A percentile compares a stretch with the other conserved stretches of the same genome.
These are phyloP conservation scores for Neodon shergylaensis DNA, from an alignment of 2,113 vertebrate species.

Conservation along the genomic window DNA sequence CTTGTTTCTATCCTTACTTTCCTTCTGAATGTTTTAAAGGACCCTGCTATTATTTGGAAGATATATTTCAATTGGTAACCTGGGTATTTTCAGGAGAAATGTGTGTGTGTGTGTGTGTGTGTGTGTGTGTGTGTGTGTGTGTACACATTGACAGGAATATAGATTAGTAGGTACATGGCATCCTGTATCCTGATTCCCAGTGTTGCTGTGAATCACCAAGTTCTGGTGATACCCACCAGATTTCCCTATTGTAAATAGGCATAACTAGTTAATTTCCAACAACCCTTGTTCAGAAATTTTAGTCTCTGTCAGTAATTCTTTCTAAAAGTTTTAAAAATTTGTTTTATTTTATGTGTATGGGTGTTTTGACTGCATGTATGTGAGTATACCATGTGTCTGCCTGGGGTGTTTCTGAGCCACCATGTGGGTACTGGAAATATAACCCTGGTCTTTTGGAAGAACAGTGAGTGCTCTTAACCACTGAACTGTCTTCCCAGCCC, in stretches of 20 bases:
- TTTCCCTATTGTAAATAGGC: background rate
- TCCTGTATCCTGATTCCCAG: background rate
- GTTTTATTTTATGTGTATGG: background rate
- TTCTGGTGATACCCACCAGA: too few species aligned
- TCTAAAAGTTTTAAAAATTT: background rate
- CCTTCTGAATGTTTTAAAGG: background rate
- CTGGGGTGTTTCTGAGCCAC: background rate
- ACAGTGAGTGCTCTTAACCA: background rate
- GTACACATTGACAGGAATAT: background rate
- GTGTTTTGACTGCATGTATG: background rate
- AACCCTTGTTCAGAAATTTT: background rate
- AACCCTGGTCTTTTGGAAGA: background rate
- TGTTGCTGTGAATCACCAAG: too few species aligned
- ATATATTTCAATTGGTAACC: background rate
- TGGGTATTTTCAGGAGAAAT: background rate
- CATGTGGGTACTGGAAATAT: background rate
- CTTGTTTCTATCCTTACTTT: conserved; percentile 10
- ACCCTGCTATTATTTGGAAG: background rate
- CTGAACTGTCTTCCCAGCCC: background rate
- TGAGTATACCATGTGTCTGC: background rate
- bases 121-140: background rate
- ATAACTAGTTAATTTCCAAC: background rate
- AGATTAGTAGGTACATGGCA: accelerated
- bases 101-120: background rate
- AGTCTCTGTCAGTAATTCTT: background rate